Evolutionary conservation across 2,113 vertebrate species (phyloP).

Genomic region (Ochotona curzoniae): DNA sequence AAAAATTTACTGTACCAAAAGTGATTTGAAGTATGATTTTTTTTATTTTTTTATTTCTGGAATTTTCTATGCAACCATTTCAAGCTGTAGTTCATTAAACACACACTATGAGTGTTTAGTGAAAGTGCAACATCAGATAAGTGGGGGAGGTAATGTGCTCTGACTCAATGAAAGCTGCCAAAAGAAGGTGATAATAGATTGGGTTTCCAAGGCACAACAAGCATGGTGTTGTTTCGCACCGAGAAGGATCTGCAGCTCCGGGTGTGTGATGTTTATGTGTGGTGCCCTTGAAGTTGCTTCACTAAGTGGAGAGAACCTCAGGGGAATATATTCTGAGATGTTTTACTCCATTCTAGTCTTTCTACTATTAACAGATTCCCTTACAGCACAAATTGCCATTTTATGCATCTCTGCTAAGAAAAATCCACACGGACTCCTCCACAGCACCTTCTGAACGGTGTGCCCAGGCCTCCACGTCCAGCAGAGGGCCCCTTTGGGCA

Average conservation of each 20-base stretch:
- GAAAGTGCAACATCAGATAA: background rate
- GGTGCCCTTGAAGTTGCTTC: background rate
- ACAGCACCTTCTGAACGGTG: rapidly evolving
- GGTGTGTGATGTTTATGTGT: background rate
- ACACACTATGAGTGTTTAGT: background rate
- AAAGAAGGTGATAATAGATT: background rate
- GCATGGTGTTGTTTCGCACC: background rate
- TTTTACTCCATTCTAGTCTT: background rate
- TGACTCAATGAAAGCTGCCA: background rate
- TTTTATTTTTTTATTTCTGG: background rate
- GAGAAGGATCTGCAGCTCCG: rapidly evolving
- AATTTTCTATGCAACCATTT: background rate
- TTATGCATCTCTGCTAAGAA: background rate
- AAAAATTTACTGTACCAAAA: too few relatives aligned
- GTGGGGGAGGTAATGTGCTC: too few relatives aligned
- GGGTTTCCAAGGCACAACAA: background rate
- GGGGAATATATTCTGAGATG: background rate
- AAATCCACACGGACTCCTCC: background rate
- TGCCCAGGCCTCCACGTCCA: too few relatives aligned
- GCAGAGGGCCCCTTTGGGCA: background rate
- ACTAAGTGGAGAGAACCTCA: background rate
- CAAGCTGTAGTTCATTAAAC: background rate
- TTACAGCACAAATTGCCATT: background rate
- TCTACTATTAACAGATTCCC: background rate
- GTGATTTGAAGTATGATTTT: background rate